A percentile compares a stretch with the other conserved stretches of the same genome.
Evolutionary conservation across 2,797 vertebrate genomes (phyloP).

Genomic region (Arnoldichthys spilopterus): DNA sequence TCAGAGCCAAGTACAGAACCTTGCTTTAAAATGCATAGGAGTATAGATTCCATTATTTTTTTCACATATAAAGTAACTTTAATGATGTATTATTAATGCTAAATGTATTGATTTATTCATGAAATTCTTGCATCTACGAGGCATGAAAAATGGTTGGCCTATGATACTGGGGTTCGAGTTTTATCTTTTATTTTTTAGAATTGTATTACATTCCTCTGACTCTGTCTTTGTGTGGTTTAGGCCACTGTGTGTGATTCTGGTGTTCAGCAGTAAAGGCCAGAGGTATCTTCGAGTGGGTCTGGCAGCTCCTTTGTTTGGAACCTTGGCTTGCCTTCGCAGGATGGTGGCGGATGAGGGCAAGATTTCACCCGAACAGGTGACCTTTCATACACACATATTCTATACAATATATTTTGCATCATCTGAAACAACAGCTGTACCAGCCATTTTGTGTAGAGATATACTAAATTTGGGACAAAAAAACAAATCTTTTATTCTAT

Average conservation of each 20-base stretch:
- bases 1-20: conserved; percentile 57
- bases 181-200: not conserved
- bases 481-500: no score
- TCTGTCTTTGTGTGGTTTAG: conserved; percentile 42
- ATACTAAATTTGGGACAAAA: no score
- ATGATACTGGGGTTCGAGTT: not conserved
- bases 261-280: conserved; percentile 79
- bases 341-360: conserved; percentile 82
- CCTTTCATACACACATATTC: conserved; percentile 1
- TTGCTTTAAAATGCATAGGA: conserved; percentile 70
- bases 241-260: conserved; percentile 79
- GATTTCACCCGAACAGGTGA: conserved; percentile 80
- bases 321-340: conserved; percentile 77
- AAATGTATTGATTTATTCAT: conserved; percentile 74
- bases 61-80: conserved; percentile 64
- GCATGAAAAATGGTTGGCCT: not conserved
- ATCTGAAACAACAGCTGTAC: no score
- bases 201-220: conserved; percentile 14
- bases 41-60: conserved; percentile 72
- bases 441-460: no score
- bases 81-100: conserved; percentile 77
- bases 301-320: conserved; percentile 80
- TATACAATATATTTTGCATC: no score
- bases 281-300: conserved; percentile 81
- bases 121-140: conserved; percentile 37